Conservation (phyloP, 1,140 invertebrate genomes). For the Scylla paramamosain region DNA sequence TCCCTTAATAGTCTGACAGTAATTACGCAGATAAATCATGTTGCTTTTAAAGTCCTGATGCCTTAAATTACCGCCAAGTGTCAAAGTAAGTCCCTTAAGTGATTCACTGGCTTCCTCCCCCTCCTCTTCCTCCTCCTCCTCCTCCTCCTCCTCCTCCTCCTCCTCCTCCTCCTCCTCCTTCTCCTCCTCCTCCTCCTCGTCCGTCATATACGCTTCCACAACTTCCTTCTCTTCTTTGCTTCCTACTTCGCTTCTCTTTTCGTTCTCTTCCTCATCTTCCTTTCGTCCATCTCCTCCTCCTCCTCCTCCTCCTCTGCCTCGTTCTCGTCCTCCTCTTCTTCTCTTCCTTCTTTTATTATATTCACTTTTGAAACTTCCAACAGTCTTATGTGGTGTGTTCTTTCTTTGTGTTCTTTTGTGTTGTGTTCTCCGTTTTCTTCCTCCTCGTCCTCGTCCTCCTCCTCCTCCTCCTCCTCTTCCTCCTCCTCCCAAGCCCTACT, state of each 20-base stretch:
- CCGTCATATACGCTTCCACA: not conserved
- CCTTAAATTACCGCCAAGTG: conserved; percentile 68
- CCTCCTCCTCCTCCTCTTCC: not conserved
- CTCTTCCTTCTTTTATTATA: not conserved
- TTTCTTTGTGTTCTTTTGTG: no score
- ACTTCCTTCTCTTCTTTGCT: not conserved
- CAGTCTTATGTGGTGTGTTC: no score
- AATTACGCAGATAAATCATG: conserved; percentile 62
- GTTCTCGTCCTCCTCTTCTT: not conserved
- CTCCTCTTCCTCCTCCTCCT: not conserved
- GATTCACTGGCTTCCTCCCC: conserved; percentile 41
- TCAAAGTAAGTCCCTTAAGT: conserved; percentile 68
- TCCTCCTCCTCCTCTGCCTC: not conserved
- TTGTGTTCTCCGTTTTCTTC: not conserved
- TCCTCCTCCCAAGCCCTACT: not conserved
- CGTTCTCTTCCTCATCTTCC: not conserved
- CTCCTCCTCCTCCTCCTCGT: not conserved
- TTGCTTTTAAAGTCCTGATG: conserved; percentile 66
- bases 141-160: not conserved
- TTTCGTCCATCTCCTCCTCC: not conserved
- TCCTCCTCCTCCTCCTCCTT: not conserved
- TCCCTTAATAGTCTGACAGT: conserved; percentile 62
- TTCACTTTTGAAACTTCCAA: not conserved
- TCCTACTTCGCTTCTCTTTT: not conserved
- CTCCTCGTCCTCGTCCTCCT: not conserved